These are phyloP conservation scores for Synanceia verrucosa DNA, from an alignment of 2,797 vertebrate genomes.

Conservation along the genomic window DNA sequence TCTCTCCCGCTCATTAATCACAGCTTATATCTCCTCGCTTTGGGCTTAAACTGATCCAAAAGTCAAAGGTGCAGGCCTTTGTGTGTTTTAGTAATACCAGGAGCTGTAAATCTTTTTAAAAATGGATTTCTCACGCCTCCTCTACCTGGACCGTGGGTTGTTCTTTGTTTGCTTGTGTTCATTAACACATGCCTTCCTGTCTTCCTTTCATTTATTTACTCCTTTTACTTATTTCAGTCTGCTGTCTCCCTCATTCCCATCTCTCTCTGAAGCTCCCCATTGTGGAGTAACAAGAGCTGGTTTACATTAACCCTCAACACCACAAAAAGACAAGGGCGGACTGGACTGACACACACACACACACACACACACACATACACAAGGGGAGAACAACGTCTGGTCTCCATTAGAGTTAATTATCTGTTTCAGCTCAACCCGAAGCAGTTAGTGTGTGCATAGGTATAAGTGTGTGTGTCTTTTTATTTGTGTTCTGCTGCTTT, in stretches of 20 bases:
- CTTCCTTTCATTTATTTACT: too few relatives aligned
- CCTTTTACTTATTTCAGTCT: slow-evolving; percentile 23
- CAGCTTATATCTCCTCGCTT: slow-evolving; percentile 49
- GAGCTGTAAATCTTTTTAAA: slow-evolving; percentile 65
- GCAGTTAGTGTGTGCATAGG: slow-evolving; percentile 41
- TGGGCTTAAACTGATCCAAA: slow-evolving; percentile 32
- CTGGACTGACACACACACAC: slow-evolving; percentile 39
- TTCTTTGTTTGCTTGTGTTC: slow-evolving; percentile 20
- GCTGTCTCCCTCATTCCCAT: slow-evolving; percentile 40
- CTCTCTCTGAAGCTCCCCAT: slow-evolving; percentile 54
- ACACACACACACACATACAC: slow-evolving; percentile 7
- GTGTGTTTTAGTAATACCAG: slow-evolving; percentile 58
- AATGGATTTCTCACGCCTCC: slow-evolving; percentile 30
- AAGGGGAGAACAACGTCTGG: slow-evolving; percentile 85
- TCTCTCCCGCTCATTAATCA: slow-evolving; percentile 67
- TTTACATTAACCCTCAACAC: slow-evolving; percentile 80
- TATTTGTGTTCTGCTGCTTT: slow-evolving; percentile 16
- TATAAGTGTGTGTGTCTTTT: slow-evolving; percentile 10
- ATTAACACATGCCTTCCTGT: slow-evolving; percentile 32
- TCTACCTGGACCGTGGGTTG: slow-evolving; percentile 4
- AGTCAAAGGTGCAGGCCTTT: slow-evolving; percentile 58
- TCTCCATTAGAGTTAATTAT: slow-evolving; percentile 99
- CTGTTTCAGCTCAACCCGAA: slow-evolving; percentile 93
- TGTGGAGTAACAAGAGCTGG: slow-evolving; percentile 72
- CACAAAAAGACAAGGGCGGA: slow-evolving; percentile 56